Evolutionary conservation across 2,797 vertebrate species (phyloP), one percentile per base, ranked within the genome.

Genomic region (Xenops minutus): DNA sequence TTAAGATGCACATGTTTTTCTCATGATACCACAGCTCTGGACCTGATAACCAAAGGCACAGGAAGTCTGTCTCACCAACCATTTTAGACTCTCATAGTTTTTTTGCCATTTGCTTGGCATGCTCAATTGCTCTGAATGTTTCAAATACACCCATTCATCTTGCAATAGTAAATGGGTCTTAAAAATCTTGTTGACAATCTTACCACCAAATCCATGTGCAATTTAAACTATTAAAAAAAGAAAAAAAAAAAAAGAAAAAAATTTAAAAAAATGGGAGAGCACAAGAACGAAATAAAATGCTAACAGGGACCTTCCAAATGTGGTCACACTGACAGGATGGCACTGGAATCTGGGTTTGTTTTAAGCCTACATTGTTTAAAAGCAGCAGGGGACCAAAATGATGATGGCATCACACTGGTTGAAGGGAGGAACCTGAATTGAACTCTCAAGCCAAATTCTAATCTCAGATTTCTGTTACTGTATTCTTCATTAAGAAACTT

Each of bases 391-490:
- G 71, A 67, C 59, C 56, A 51, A 93, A 92, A 96, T 23, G 95
- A 90, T 92, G 93, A 96, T 95, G 94, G 91, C 87, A 93, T 93
- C 95, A 95, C 34, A 93, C 74, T 92, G 85, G 56, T 77, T 92
- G 74, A 92, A 91, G 71, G 83, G 63, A 87, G 69, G 74, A 93
- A 91, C 85, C 92, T 76, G 89, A 93, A 88, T 54, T 96, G 94
- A 95, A 95, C 93, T 96, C 80, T 73, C 41, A 67, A 76, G 94
- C 91, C 93, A 97, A 96, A 93, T 82, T 79, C 80, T 96, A 89
- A 95, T 95, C 77, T 90, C 82, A 51, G 22, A 90, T 81, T 93
- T 93, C 92, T 82, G 58, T 84, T 81, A 55, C 95, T 88, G 51
- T 46, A 84, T 67, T 86, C 55, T 88, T 81, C 52, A 86, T 91